These are phyloP conservation scores for Eptatretus atami DNA, from an alignment of 2,797 vertebrate species.

Conservation along the genomic window DNA sequence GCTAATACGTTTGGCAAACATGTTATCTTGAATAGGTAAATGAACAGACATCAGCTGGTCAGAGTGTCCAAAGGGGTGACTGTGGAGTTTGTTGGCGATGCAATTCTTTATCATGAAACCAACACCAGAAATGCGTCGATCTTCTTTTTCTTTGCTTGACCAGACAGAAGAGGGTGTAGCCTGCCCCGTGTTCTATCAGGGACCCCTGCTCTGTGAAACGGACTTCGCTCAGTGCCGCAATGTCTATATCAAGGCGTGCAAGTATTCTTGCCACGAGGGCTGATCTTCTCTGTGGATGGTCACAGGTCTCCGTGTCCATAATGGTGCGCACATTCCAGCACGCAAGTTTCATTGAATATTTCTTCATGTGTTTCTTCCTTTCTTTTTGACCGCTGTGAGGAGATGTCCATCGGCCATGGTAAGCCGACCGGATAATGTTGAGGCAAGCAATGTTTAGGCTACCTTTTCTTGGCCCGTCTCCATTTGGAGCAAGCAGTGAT, in stretches of 20 bases:
- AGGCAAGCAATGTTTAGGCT: background rate
- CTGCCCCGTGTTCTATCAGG: background rate
- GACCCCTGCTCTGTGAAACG: constrained; percentile 1
- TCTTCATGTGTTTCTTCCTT: background rate
- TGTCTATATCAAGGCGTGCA: background rate
- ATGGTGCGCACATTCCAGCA: background rate
- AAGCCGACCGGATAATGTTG: background rate
- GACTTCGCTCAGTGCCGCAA: background rate
- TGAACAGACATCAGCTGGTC: background rate
- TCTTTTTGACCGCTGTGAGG: background rate
- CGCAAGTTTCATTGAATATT: background rate
- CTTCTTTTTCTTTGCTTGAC: background rate
- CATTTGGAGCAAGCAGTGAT: background rate
- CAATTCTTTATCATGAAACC: background rate
- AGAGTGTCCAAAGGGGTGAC: background rate
- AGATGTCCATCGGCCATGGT: background rate
- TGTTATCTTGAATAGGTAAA: background rate
- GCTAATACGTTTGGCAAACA: background rate
- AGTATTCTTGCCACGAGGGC: background rate
- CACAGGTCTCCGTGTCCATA: background rate
- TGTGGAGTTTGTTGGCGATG: background rate
- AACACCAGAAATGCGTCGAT: background rate
- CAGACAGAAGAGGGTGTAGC: background rate
- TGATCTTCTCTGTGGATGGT: background rate
- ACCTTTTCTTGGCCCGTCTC: background rate